These are phyloP conservation scores for Nesometra sesokonis DNA, from an alignment of 35 echinoderm and acorn worm species.

Conservation along the genomic window DNA sequence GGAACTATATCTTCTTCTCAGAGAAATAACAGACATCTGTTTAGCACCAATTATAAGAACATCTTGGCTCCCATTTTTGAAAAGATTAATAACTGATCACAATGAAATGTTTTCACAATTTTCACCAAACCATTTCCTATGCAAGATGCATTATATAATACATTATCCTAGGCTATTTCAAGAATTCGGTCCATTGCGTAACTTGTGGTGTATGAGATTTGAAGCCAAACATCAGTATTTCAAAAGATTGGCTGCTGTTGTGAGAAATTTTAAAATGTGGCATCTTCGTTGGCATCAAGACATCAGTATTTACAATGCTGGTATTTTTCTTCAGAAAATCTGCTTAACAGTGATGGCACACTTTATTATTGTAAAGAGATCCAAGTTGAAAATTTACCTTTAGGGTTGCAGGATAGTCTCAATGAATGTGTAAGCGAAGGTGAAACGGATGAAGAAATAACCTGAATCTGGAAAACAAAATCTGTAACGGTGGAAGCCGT, in stretches of 20 bases:
- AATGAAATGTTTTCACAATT: neutral
- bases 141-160: neutral
- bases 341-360: neutral
- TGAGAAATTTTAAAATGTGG: slow-evolving; percentile 1
- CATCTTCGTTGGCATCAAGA: neutral
- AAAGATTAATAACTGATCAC: neutral
- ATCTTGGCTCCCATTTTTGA: neutral
- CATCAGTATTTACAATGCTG: slow-evolving; percentile 3
- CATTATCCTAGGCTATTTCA: neutral
- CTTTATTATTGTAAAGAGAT: too few species aligned
- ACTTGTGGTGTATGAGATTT: slow-evolving; percentile 2
- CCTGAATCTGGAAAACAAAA: too few species aligned
- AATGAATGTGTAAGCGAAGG: too few species aligned
- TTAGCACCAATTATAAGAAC: neutral
- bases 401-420: too few species aligned
- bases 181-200: neutral
- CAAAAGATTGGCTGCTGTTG: neutral
- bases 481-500: slow-evolving; percentile 9
- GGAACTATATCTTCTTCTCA: too few species aligned
- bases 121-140: neutral
- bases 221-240: slow-evolving; percentile 4
- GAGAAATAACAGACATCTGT: neutral
- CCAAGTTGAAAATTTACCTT: too few species aligned
- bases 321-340: neutral
- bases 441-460: too few species aligned